phyloP scores from a whole-genome alignment of 2,888 invertebrate species.

The Tanypteryx hageni region DNA sequence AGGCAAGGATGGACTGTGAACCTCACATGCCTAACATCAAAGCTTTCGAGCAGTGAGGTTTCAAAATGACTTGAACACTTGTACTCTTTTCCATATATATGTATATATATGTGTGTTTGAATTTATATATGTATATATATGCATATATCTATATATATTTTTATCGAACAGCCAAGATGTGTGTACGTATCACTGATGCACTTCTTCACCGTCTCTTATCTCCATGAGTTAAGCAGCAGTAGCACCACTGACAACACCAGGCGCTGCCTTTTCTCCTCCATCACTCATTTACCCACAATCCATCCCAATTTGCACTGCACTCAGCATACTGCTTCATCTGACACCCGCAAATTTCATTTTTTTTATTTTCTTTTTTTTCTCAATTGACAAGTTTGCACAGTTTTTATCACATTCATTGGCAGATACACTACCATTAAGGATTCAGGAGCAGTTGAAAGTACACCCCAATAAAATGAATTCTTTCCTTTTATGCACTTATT shows the following conservation, averaged over 20 bases:
- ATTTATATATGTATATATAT: slow-evolving; percentile 69
- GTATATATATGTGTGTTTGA: slow-evolving; percentile 65
- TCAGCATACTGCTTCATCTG: slow-evolving; percentile 65
- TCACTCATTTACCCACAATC: slow-evolving; percentile 14
- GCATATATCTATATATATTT: slow-evolving; percentile 69
- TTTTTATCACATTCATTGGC: slow-evolving; percentile 69
- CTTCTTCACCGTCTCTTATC: slow-evolving; percentile 65
- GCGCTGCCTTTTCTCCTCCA: slow-evolving; percentile 62
- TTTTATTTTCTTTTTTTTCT: slow-evolving; percentile 65
- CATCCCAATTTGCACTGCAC: slow-evolving; percentile 54
- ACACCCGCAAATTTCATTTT: slow-evolving; percentile 64
- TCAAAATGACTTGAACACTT: slow-evolving; percentile 69
- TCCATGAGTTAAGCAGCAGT: slow-evolving; percentile 63
- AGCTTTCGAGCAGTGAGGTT: slow-evolving; percentile 65
- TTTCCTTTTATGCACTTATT: slow-evolving; percentile 67
- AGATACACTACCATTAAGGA: slow-evolving; percentile 68
- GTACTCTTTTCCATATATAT: slow-evolving; percentile 67
- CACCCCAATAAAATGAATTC: slow-evolving; percentile 60
- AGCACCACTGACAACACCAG: slow-evolving; percentile 63
- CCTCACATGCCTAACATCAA: slow-evolving; percentile 67
- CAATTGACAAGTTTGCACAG: slow-evolving; percentile 69
- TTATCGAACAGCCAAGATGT: slow-evolving; percentile 68
- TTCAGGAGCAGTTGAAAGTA: slow-evolving; percentile 65
- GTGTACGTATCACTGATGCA: slow-evolving; percentile 68
- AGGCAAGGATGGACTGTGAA: slow-evolving; percentile 70